These are phyloP conservation scores for Chelonus formosanus DNA, from an alignment of 2,888 invertebrate species.

Conservation along the genomic window DNA sequence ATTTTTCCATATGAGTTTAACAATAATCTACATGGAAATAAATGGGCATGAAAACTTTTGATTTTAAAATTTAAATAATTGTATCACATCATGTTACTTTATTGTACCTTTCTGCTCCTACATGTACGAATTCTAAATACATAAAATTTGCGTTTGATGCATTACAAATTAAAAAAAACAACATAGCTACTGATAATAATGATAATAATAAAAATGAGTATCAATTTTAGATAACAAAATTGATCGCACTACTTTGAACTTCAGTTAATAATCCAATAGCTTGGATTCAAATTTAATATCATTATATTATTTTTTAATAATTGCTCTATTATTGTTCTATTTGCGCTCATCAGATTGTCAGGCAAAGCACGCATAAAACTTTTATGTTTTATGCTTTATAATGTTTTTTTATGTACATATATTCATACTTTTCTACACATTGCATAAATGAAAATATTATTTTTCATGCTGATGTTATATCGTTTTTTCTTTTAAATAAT, in stretches of 20 bases:
- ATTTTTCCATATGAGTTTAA: too few relatives aligned
- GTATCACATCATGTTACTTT: constrained; percentile 48
- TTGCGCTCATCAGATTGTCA: constrained; percentile 41
- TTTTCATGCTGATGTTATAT: constrained; percentile 17
- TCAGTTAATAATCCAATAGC: constrained; percentile 9
- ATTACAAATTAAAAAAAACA: constrained; percentile 40
- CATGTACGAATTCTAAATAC: constrained; percentile 40
- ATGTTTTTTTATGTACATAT: constrained; percentile 34
- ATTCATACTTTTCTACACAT: constrained; percentile 23
- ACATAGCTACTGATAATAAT: constrained; percentile 26
- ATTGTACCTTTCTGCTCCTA: constrained; percentile 48
- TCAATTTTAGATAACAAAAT: neutral
- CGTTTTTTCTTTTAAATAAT: constrained; percentile 23
- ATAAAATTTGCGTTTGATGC: constrained; percentile 36
- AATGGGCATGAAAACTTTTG: neutral
- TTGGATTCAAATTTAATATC: constrained; percentile 11
- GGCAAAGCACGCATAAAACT: constrained; percentile 42
- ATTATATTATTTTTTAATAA: constrained; percentile 29
- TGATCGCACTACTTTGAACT: neutral
- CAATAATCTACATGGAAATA: neutral
- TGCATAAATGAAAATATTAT: constrained; percentile 5
- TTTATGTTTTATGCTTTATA: constrained; percentile 38
- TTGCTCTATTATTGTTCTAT: constrained; percentile 33
- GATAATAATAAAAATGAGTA: neutral
- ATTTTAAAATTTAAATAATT: constrained; percentile 17